Percentiles rank a stretch among this genome's conserved stretches.
phyloP scores from a whole-genome alignment of 2,113 vertebrate species.

The Erythrocercus mccallii region DNA sequence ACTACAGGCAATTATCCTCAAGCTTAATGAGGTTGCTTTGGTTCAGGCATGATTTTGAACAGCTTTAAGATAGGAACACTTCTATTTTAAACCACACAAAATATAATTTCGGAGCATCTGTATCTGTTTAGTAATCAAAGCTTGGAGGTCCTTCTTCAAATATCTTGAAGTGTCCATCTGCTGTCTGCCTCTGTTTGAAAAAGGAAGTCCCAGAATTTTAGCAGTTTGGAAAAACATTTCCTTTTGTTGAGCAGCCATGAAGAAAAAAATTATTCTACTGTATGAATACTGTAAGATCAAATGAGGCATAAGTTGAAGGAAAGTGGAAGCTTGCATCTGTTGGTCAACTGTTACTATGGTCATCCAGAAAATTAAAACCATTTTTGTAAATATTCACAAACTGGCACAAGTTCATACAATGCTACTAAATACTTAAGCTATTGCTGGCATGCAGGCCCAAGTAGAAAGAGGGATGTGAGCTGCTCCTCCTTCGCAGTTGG shows the following conservation, averaged over 20 bases:
- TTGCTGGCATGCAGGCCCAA: not conserved
- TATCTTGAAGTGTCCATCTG: not conserved
- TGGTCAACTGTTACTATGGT: not conserved
- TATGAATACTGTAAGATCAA: not conserved
- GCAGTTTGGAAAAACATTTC: not conserved
- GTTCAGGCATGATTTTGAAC: not conserved
- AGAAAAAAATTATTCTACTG: not conserved
- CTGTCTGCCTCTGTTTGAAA: not conserved
- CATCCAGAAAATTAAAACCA: not conserved
- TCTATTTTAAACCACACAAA: slow-evolving; percentile 17
- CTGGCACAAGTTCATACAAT: not conserved
- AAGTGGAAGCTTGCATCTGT: not conserved
- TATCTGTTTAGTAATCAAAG: slow-evolving; percentile 17
- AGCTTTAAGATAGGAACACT: not conserved
- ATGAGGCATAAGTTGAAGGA: not conserved
- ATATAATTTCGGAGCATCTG: not conserved
- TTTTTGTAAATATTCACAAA: not conserved
- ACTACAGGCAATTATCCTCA: not conserved
- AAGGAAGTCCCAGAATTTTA: not conserved
- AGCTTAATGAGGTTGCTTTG: not conserved
- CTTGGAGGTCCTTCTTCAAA: not conserved
- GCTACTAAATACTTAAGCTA: not conserved
- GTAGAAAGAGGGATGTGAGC: not conserved
- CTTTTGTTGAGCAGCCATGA: not conserved
- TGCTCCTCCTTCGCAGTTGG: not conserved